A percentile compares a stretch with the other conserved stretches of the same genome.
Conservation (phyloP, 1,140 invertebrate species). For the Acromyrmex echinatior region DNA sequence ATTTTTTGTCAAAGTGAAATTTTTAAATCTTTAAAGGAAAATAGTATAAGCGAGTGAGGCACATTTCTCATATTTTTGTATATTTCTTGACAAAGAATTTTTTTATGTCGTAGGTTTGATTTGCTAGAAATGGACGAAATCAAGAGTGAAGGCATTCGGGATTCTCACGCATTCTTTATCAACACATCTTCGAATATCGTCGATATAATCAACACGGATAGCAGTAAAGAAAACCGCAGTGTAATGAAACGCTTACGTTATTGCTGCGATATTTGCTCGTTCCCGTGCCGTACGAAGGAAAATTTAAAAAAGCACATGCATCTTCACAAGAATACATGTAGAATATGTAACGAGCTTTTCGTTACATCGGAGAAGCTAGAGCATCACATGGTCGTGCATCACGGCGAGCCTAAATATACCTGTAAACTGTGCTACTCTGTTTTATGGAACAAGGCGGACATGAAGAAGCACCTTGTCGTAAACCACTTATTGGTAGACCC, state of each 20-base stretch:
- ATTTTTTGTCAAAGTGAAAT: not conserved
- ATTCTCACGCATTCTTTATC: slow-evolving; percentile 18
- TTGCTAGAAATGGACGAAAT: slow-evolving; percentile 39
- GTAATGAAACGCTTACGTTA: slow-evolving; percentile 12
- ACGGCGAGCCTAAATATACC: slow-evolving; percentile 42
- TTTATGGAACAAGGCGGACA: slow-evolving; percentile 25
- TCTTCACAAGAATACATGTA: slow-evolving; percentile 37
- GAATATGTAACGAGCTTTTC: slow-evolving; percentile 18
- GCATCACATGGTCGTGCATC: slow-evolving; percentile 22
- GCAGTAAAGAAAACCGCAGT: slow-evolving; percentile 13
- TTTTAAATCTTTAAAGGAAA: slow-evolving; percentile 27
- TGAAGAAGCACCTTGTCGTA: slow-evolving; percentile 50
- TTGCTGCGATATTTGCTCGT: slow-evolving; percentile 24
- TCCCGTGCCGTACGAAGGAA: slow-evolving; percentile 31
- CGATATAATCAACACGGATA: not conserved
- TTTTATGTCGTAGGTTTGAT: slow-evolving; percentile 50
- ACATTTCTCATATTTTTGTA: not conserved
- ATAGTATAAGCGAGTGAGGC: slow-evolving; percentile 9
- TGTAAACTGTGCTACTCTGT: slow-evolving; percentile 33
- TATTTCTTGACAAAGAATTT: slow-evolving; percentile 26
- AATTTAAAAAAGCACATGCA: slow-evolving; percentile 28
- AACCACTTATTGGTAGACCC: slow-evolving; percentile 30
- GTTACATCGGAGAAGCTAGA: slow-evolving; percentile 20
- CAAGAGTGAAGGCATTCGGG: slow-evolving; percentile 24
- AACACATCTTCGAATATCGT: slow-evolving; percentile 2